phyloP scores from a whole-genome alignment of 2,113 vertebrate genomes.

The Ameiurus melas region DNA sequence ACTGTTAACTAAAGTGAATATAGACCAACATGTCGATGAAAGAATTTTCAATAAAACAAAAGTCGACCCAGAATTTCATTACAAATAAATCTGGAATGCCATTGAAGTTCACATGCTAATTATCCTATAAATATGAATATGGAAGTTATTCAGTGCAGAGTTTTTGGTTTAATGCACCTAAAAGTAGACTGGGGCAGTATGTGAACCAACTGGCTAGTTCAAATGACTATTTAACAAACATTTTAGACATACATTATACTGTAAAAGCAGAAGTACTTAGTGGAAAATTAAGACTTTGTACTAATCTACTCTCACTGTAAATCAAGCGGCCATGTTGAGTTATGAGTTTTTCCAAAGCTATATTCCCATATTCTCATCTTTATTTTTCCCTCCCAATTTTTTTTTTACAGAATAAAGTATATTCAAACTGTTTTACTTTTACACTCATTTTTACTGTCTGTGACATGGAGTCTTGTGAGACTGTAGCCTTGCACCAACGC shows the following conservation, averaged over 20 bases:
- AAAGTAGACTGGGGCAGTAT: neutral
- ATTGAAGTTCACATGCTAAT: neutral
- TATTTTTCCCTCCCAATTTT: neutral
- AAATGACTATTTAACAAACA: neutral
- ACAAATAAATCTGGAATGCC: neutral
- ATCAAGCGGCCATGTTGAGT: neutral
- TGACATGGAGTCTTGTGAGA: neutral
- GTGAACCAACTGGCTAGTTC: neutral
- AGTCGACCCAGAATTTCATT: neutral
- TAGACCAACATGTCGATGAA: neutral
- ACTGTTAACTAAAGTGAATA: neutral
- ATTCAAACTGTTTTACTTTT: neutral
- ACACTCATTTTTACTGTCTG: neutral
- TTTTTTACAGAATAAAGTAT: neutral
- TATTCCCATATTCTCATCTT: neutral
- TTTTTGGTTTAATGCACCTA: neutral
- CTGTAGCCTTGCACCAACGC: constrained; percentile 12
- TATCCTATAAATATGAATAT: neutral
- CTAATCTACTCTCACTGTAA: neutral
- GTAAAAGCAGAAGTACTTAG: neutral
- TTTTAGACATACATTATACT: neutral
- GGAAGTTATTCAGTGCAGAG: neutral
- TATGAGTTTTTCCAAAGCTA: neutral
- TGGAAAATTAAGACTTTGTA: neutral
- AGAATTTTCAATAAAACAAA: neutral